Evolutionary conservation across 2,113 vertebrate genomes (phyloP).

Genomic region (Octodon degus): DNA sequence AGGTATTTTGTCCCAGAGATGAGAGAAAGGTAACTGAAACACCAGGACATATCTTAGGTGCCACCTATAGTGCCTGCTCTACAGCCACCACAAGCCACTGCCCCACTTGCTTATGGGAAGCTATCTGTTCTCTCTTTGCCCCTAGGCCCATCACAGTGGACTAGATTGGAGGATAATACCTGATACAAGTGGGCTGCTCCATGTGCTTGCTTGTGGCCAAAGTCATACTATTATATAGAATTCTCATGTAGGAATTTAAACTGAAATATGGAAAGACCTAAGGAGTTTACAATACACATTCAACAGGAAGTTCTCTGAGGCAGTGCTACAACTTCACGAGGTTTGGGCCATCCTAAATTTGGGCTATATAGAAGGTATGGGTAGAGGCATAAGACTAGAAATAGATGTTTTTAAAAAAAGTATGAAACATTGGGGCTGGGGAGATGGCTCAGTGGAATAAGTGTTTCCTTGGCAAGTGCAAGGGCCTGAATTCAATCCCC

Average conservation of each 20-base stretch:
- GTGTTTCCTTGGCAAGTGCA: too few relatives aligned
- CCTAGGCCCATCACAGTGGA: neutral
- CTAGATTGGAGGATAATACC: neutral
- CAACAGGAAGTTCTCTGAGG: neutral
- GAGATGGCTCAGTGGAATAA: too few relatives aligned
- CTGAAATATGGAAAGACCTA: neutral
- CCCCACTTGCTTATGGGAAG: neutral
- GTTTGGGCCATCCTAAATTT: neutral
- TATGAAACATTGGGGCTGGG: too few relatives aligned
- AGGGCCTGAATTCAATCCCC: too few relatives aligned
- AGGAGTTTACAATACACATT: too few relatives aligned
- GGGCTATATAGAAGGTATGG: neutral
- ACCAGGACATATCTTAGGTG: neutral
- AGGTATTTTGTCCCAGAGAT: too few relatives aligned
- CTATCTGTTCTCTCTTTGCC: neutral
- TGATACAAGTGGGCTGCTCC: neutral
- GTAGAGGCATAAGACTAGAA: neutral
- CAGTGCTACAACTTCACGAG: accelerated
- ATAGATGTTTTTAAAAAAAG: neutral
- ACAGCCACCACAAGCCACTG: neutral
- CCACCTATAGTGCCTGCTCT: accelerated
- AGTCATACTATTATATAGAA: too few relatives aligned
- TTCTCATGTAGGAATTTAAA: neutral
- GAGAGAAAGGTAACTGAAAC: too few relatives aligned
- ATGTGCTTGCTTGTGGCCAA: neutral